These are phyloP conservation scores for Olivierus martensii DNA, from an alignment of 1,140 invertebrate species.

Conservation along the genomic window DNA sequence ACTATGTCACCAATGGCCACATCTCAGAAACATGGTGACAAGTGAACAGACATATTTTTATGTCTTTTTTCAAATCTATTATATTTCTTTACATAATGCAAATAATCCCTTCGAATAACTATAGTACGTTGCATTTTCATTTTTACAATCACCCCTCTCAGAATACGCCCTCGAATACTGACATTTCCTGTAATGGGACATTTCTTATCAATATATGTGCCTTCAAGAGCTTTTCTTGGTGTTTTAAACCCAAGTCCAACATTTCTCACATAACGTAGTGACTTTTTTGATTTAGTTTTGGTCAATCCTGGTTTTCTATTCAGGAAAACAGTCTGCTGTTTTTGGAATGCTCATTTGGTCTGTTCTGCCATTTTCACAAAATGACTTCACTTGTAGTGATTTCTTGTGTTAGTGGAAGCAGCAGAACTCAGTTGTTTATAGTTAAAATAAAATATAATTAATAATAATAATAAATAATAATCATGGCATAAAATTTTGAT, in stretches of 20 bases:
- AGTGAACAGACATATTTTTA: slow-evolving; percentile 96
- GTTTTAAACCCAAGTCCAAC: slow-evolving; percentile 98
- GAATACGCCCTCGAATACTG: slow-evolving; percentile 90
- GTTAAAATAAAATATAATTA: too few relatives aligned
- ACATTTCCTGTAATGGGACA: slow-evolving; percentile 99
- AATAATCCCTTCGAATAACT: slow-evolving; percentile 92
- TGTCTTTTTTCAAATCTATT: slow-evolving; percentile 98
- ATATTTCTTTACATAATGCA: slow-evolving; percentile 97
- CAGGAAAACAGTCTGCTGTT: slow-evolving; percentile 89
- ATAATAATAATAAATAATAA: too few relatives aligned
- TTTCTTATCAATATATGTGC: slow-evolving; percentile 99
- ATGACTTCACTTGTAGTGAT: too few relatives aligned
- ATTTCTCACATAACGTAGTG: slow-evolving; percentile 73
- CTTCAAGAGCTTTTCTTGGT: slow-evolving; percentile 91
- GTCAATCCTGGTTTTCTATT: slow-evolving; percentile 56
- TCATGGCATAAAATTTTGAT: too few relatives aligned
- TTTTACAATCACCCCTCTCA: slow-evolving; percentile 91
- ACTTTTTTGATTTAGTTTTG: slow-evolving; percentile 44
- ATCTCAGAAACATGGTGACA: slow-evolving; percentile 98
- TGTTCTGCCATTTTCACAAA: too few relatives aligned
- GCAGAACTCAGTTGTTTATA: too few relatives aligned
- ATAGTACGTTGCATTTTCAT: slow-evolving; percentile 99
- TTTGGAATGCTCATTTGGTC: slow-evolving; percentile 87
- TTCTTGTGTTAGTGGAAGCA: too few relatives aligned
- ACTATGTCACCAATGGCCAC: slow-evolving; percentile 92